Base-by-base conservation (phyloP, 2,888 invertebrate genomes). In the Gymnocheta viridis region DNA sequence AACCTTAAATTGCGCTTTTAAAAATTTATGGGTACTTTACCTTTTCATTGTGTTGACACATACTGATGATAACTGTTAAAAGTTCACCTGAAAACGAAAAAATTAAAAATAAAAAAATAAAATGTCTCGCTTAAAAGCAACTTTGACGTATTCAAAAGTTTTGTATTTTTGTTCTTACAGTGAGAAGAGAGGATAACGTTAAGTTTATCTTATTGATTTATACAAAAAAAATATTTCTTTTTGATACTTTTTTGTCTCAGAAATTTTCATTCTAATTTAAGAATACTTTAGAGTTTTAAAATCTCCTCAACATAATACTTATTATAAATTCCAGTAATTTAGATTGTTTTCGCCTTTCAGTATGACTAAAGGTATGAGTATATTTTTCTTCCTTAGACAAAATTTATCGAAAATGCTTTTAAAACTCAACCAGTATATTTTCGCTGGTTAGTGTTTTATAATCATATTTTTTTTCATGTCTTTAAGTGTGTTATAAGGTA, bases 1-100 rank as follows among this genome's bases (percentile, higher is more conserved):
- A 72, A 44, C 47, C 49, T 58, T 60, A 47, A 73, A 60, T 17
- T 47, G 12, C 6, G 24, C 49, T 62, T 32, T 49, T 12, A 47
- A 60, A 47, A 60, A 60, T 17, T 73, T 60, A 67, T 67, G 66
- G 19, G 49, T 22, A 14, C 10, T 51, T 67, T 38, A 35, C 29
- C 47, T 49, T 66, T 66, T 66, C 22, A 66, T 35, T 32, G 7
- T 19, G 2, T 32, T 47, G 9, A 22, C 32, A 66, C 49, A 12
- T 49, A 32, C 7, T 22, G 22, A 29, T 24, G 49, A 32, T 66
- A 22, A 32, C 51, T 38, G 24, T 22, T 35, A 35, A 51, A 29
- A 51, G 51, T 51, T 67, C 24, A 51, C 9, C 35, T 12, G 9
- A 12, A n/a, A 10, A 41, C 14, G n/a, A 32, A 32, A 32, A 49